These are phyloP conservation scores for Chloromyia formosa DNA, from an alignment of 2,888 invertebrate genomes.

Conservation along the genomic window DNA sequence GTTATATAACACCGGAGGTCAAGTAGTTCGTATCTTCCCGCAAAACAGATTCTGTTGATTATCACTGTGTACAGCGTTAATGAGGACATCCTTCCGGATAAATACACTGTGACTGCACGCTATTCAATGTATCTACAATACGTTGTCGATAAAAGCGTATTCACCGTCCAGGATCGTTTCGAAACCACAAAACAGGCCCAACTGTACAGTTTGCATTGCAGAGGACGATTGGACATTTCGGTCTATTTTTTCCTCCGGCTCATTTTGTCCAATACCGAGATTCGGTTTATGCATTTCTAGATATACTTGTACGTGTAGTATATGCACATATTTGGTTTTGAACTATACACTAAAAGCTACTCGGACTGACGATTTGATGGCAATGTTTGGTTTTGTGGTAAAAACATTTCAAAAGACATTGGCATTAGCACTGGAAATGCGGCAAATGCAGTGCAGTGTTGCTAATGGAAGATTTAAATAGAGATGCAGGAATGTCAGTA, in stretches of 20 bases:
- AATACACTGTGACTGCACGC: background rate
- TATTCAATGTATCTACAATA: background rate
- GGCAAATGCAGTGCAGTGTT: no score
- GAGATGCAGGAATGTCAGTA: no score
- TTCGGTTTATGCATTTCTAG: background rate
- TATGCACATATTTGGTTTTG: background rate
- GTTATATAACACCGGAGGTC: no score
- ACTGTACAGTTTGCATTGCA: background rate
- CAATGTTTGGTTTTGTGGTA: no score
- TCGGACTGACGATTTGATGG: no score
- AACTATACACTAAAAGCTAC: no score
- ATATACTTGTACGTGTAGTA: background rate
- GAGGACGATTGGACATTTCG: background rate
- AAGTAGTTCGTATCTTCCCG: background rate
- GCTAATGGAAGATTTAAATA: no score
- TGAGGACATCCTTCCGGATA: constrained; percentile 4
- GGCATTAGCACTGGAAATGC: no score
- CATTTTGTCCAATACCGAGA: background rate
- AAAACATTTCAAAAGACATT: no score
- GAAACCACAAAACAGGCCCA: background rate
- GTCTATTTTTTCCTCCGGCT: background rate
- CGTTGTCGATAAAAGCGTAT: background rate
- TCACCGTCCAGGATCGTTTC: background rate
- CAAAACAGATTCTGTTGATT: constrained; percentile 3
- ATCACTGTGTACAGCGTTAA: background rate